Percentiles rank a stretch among this genome's conserved stretches.
phyloP scores from a whole-genome alignment of 2,113 vertebrate genomes.

The Thamnaconus septentrionalis region DNA sequence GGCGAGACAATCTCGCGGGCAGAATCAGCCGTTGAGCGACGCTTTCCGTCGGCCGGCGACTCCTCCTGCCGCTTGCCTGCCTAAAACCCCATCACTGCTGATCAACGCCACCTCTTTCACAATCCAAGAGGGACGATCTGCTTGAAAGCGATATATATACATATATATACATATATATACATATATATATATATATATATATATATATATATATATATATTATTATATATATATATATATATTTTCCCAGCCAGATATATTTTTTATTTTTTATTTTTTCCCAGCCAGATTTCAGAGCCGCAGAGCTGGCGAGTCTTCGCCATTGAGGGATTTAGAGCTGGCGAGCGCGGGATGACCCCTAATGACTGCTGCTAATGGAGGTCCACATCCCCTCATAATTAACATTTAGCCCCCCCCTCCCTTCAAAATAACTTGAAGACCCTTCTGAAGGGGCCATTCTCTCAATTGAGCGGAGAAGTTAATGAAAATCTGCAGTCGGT shows the following conservation, averaged over 20 bases:
- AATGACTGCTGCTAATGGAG: constrained; percentile 50
- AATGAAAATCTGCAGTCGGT: constrained; percentile 66
- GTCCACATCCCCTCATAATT: constrained; percentile 57
- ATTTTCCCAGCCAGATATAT: constrained; percentile 21
- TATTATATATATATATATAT: too few species aligned
- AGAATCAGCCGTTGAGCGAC: constrained; percentile 34
- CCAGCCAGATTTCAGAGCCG: constrained; percentile 39
- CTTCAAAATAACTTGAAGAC: constrained; percentile 57
- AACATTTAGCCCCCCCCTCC: constrained; percentile 50
- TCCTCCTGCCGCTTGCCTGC: constrained; percentile 11
- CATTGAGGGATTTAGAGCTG: constrained; percentile 31
- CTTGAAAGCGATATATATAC: constrained; percentile 41
- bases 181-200: too few species aligned
- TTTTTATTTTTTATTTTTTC: constrained; percentile 11
- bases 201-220: too few species aligned
- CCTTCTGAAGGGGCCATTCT: constrained; percentile 52
- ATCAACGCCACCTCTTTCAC: constrained; percentile 51
- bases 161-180: too few species aligned
- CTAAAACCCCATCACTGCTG: constrained; percentile 58
- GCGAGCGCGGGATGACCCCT: constrained; percentile 48
- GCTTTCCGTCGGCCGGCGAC: constrained; percentile 9
- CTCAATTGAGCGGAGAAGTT: constrained; percentile 55
- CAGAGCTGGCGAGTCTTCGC: constrained; percentile 20
- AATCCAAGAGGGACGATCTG: constrained; percentile 44
- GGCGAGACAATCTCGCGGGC: too few species aligned